phyloP scores from a whole-genome alignment of 2,888 invertebrate species.

The Trissolcus japonicus region DNA sequence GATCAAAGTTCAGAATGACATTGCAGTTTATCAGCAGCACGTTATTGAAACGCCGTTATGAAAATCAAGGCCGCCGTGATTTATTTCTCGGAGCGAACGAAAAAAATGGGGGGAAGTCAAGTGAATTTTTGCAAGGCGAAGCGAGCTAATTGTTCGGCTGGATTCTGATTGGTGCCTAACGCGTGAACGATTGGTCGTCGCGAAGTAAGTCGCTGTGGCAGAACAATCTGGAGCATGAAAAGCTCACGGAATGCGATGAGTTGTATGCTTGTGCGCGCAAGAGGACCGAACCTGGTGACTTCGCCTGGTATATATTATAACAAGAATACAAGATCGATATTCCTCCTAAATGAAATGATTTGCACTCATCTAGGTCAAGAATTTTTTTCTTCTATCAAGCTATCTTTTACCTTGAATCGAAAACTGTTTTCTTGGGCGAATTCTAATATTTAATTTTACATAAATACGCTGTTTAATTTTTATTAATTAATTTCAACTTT shows the following conservation, averaged over 20 bases:
- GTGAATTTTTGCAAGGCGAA: conserved; percentile 5
- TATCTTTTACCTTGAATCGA: conserved; percentile 24
- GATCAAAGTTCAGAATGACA: conserved; percentile 18
- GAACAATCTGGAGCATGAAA: neutral
- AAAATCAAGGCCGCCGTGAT: conserved; percentile 24
- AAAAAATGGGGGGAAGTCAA: too few relatives aligned
- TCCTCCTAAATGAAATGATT: conserved; percentile 40
- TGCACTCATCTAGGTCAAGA: conserved; percentile 28
- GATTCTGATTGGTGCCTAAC: conserved; percentile 1
- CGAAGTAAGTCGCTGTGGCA: neutral
- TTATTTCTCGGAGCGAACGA: conserved; percentile 29
- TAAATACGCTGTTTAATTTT: too few relatives aligned
- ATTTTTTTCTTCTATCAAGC: neutral
- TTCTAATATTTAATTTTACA: too few relatives aligned
- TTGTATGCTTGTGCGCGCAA: conserved; percentile 4
- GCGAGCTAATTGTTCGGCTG: neutral
- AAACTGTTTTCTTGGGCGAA: conserved; percentile 6
- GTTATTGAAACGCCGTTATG: conserved; percentile 27
- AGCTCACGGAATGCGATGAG: neutral
- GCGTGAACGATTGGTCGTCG: neutral
- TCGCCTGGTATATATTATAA: conserved; percentile 19
- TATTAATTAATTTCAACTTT: too few relatives aligned
- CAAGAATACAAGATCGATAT: conserved; percentile 33
- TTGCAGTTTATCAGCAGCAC: conserved; percentile 9
- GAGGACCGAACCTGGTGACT: neutral